phyloP scores from a whole-genome alignment of 2,113 vertebrate genomes.

The Aleadryas rufinucha region DNA sequence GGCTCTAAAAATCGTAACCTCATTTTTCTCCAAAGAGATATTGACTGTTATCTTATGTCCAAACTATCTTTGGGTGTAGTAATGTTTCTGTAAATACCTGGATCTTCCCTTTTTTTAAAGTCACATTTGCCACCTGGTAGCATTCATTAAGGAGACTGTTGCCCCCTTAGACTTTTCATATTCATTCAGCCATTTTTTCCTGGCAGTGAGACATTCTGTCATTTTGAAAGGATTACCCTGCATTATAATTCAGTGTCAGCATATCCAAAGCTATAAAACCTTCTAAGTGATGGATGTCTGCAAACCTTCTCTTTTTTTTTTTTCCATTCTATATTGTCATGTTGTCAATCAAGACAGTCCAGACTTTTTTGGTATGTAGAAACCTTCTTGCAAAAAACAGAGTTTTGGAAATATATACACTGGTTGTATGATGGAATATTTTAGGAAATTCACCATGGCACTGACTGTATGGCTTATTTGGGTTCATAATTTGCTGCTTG shows the following conservation, averaged over 20 bases:
- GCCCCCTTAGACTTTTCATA: not conserved
- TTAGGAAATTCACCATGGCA: not conserved
- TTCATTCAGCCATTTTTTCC: not conserved
- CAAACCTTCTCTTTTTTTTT: not conserved
- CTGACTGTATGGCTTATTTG: not conserved
- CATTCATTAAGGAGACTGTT: not conserved
- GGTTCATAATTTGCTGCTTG: not conserved
- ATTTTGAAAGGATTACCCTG: slow-evolving; percentile 19
- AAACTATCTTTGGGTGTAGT: not conserved
- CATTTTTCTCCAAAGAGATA: not conserved
- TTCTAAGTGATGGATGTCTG: not conserved
- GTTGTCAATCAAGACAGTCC: not conserved
- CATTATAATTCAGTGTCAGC: slow-evolving; percentile 18
- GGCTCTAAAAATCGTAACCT: not conserved
- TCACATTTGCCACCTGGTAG: not conserved
- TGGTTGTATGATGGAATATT: not conserved
- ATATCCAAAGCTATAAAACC: not conserved
- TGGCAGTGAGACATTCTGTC: not conserved
- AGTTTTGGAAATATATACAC: not conserved
- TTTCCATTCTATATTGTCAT: not conserved
- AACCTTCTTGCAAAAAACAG: not conserved
- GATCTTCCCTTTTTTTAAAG: not conserved
- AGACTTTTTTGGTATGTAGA: not conserved
- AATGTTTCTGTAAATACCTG: not conserved
- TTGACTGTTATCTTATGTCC: not conserved